A percentile compares a stretch with the other conserved stretches of the same genome.
Conservation (phyloP, 2,113 vertebrate genomes). For the Morphnarchus princeps region DNA sequence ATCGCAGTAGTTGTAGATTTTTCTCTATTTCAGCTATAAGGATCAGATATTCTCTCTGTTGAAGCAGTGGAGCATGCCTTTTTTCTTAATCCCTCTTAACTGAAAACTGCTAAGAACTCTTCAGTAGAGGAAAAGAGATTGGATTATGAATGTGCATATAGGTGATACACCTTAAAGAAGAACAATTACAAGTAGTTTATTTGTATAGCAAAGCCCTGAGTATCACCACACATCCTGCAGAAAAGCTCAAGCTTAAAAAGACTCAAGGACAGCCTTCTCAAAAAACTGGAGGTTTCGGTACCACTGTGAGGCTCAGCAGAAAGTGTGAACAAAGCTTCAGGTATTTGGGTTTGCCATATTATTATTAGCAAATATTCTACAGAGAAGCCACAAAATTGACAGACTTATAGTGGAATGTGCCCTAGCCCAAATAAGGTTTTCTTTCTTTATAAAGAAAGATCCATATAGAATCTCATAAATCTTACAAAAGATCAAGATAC, state of each 20-base stretch:
- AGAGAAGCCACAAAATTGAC: background rate
- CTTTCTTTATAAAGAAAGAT: background rate
- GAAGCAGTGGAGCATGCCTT: background rate
- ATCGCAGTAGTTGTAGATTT: background rate
- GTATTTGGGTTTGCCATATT: background rate
- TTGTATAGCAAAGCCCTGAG: background rate
- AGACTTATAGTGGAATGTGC: background rate
- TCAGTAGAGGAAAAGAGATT: background rate
- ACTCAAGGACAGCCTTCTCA: background rate
- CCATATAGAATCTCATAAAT: background rate
- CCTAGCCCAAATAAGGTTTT: background rate
- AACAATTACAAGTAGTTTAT: background rate
- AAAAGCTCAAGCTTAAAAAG: background rate
- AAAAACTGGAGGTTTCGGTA: background rate
- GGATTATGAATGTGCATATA: background rate
- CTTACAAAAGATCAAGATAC: background rate
- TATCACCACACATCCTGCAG: background rate
- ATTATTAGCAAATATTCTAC: background rate
- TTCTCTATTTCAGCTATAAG: background rate
- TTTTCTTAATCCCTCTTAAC: background rate
- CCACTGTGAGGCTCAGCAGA: background rate
- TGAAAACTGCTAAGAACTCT: background rate
- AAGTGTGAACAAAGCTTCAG: background rate
- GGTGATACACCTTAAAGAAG: background rate
- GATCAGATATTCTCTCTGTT: background rate